phyloP scores from a whole-genome alignment of 2,113 vertebrate genomes.

The Acanthochromis polyacanthus region DNA sequence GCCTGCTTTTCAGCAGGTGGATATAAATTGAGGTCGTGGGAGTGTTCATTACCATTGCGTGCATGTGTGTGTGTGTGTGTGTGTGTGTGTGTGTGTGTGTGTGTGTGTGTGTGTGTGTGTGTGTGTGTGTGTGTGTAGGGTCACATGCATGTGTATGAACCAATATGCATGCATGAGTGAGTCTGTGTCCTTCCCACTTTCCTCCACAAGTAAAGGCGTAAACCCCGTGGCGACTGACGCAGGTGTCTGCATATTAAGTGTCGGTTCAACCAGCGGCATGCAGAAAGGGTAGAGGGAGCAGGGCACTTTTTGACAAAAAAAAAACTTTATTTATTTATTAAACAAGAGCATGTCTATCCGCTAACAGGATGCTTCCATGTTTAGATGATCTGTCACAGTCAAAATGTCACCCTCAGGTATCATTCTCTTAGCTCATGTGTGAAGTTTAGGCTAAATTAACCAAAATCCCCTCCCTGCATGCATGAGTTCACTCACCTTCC shows the following conservation, averaged over 20 bases:
- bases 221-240: slow-evolving; percentile 66
- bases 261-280: slow-evolving; percentile 44
- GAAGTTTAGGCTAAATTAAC: slow-evolving; percentile 2
- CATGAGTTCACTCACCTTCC: slow-evolving; percentile 87
- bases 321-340: slow-evolving; percentile 36
- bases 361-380: slow-evolving; percentile 15
- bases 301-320: slow-evolving; percentile 10
- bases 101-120: slow-evolving; percentile 3
- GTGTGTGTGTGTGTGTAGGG: slow-evolving; percentile 1
- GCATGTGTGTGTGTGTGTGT: neutral
- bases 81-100: neutral
- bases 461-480: slow-evolving; percentile 23
- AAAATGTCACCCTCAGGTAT: slow-evolving; percentile 7
- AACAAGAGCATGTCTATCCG: slow-evolving; percentile 25
- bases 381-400: slow-evolving; percentile 45
- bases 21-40: slow-evolving; percentile 49
- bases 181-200: slow-evolving; percentile 71
- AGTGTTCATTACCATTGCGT: slow-evolving; percentile 20
- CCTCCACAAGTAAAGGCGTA: slow-evolving; percentile 60
- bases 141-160: slow-evolving; percentile 66
- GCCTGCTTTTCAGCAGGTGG: slow-evolving; percentile 39
- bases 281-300: slow-evolving; percentile 12
- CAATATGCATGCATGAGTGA: slow-evolving; percentile 78
- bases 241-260: slow-evolving; percentile 78
- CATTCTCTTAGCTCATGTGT: slow-evolving; percentile 14